Evolutionary conservation across 1,140 invertebrate species (phyloP).

Genomic region (Zeugodacus cucurbitae): DNA sequence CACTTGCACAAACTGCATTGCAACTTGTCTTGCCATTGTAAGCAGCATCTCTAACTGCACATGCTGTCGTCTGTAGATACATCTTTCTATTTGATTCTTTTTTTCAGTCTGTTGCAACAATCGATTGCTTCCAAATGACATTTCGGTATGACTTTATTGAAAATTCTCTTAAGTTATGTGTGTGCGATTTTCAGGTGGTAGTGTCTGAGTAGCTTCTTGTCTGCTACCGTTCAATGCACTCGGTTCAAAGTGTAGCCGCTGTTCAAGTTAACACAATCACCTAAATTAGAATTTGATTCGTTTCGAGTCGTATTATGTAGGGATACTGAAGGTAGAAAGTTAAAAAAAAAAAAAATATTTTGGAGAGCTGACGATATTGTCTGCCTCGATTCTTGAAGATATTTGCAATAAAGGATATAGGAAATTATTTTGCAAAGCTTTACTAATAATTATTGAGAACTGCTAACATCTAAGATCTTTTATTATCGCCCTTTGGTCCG

Average conservation of each 20-base stretch:
- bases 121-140: background rate
- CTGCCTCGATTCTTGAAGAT: too few species aligned
- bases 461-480: too few species aligned
- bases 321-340: background rate
- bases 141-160: background rate
- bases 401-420: too few species aligned
- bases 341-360: background rate
- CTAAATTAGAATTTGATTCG: background rate
- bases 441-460: too few species aligned
- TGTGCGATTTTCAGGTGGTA: background rate
- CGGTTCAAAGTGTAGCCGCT: background rate
- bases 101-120: background rate
- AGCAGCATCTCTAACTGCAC: background rate
- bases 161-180: background rate
- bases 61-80: too few species aligned
- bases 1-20: background rate
- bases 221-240: background rate
- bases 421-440: too few species aligned
- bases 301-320: background rate
- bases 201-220: background rate
- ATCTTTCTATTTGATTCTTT: background rate
- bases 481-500: too few species aligned
- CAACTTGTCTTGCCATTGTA: background rate
- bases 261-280: background rate
- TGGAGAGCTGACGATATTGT: too few species aligned